These are phyloP conservation scores for Cyclina sinensis DNA, from an alignment of 1,140 invertebrate species.

Conservation along the genomic window DNA sequence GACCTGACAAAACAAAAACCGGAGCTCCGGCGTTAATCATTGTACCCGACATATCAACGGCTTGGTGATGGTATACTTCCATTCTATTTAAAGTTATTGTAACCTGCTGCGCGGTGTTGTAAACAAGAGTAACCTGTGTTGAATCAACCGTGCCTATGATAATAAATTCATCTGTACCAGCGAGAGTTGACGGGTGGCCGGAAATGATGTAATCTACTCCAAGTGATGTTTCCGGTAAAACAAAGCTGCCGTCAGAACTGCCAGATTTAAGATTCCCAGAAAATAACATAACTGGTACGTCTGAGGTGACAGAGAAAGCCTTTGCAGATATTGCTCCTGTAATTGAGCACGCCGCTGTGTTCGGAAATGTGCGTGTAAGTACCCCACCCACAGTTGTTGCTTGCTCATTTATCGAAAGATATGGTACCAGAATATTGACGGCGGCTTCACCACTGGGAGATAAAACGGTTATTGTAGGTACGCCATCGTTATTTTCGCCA, in stretches of 20 bases:
- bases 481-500: neutral
- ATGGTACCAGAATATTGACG: neutral
- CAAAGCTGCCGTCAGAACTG: neutral
- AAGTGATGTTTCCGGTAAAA: neutral
- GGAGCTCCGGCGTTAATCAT: neutral
- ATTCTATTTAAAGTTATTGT: slow-evolving; percentile 4
- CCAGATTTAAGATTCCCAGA: neutral
- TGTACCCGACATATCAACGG: neutral
- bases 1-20: slow-evolving; percentile 2
- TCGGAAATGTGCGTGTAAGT: neutral
- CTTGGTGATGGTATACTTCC: neutral
- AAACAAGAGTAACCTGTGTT: neutral
- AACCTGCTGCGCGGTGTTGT: neutral
- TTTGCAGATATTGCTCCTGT: neutral
- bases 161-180: slow-evolving; percentile 13
- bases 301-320: neutral
- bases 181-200: slow-evolving; percentile 9
- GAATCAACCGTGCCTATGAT: neutral
- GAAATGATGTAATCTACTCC: neutral
- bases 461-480: neutral
- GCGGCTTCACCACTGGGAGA: neutral
- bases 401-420: neutral
- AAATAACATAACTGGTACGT: neutral
- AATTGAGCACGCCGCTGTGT: neutral
- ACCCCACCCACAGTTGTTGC: neutral